Base-by-base conservation (phyloP, 1,140 invertebrate genomes). In the Psix sp. region DNA sequence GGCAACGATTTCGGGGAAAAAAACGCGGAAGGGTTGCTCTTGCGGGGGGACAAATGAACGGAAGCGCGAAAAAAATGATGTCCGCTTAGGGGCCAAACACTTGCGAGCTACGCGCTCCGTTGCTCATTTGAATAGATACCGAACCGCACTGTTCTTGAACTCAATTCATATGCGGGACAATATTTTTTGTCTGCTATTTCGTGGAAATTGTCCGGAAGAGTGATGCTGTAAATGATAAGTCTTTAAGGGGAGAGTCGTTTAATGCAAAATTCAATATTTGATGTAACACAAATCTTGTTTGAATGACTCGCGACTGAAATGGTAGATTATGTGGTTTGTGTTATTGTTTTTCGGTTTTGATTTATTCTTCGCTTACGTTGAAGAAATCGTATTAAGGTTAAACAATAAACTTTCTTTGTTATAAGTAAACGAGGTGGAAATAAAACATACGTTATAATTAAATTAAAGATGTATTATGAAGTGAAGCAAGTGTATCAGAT, bases 121-220 rank as follows among this genome's bases (percentile, higher is more conserved):
- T 78, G 75, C 76, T 84, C 81, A 80, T 84, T 84, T 84, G 78
- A 83, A 84, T 84, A 81, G 77, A 82, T 80, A 81, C 40, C 59
- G 60, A 10, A 29, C 26, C 26, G 26, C 26, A n/a, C 38, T 21
- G 24, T 29, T 26, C 54, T 15, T 48, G 31, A 35, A 40, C 38
- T 54, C 16, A 35, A 71, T 63, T 63, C 67, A 56, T 56, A 52
- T 42, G 51, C 67, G 45, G 36, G 59, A 40, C 67, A 39, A 70
- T 62, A 62, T 63, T 71, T 63, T 54, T 46, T 15, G 24, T 4
- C 1, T 11, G 29, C 33, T 13, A 31, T 59, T 60, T 48, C 21
- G 56, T 48, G 21, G 43, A 48, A 60, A 60, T 60, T 40, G 35
- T 48, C 56, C 36, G 43, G 21, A 9, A 48, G 56, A 48, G 16